Conservation (phyloP, 1,140 invertebrate species). For the Contarinia nasturtii region DNA sequence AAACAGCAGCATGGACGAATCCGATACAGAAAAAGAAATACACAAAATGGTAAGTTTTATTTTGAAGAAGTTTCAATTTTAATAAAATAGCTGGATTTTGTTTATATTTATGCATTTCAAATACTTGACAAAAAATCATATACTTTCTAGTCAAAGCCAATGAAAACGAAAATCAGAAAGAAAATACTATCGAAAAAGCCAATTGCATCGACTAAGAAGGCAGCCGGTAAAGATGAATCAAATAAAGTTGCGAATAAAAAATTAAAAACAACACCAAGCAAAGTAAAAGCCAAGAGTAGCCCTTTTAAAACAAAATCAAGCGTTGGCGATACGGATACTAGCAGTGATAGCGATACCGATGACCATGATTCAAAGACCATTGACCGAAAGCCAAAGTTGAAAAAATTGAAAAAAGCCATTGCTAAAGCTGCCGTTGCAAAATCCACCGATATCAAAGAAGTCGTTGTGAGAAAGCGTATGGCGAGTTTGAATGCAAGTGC, state of each 20-base stretch:
- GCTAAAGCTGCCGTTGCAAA: neutral
- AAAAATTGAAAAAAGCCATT: neutral
- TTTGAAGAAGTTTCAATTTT: neutral
- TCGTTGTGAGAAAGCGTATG: conserved; percentile 79
- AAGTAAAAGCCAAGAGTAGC: conserved; percentile 12
- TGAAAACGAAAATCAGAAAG: conserved; percentile 9
- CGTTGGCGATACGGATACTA: conserved; percentile 7
- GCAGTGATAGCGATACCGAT: conserved; percentile 4
- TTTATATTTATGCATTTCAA: neutral
- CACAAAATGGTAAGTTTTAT: neutral
- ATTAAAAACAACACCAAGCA: conserved; percentile 4
- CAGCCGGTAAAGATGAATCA: neutral
- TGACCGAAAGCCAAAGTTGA: neutral
- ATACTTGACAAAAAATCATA: conserved; percentile 9
- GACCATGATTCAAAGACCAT: conserved; percentile 1
- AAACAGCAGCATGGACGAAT: conserved; percentile 30
- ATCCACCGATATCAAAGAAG: conserved; percentile 49
- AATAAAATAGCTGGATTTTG: neutral
- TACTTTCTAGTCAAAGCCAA: conserved; percentile 11
- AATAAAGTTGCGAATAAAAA: conserved; percentile 2
- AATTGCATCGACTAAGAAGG: neutral
- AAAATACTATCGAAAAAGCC: conserved; percentile 4
- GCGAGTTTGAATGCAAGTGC: conserved; percentile 82
- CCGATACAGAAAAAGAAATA: conserved; percentile 20
- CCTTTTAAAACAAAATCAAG: conserved; percentile 24